Evolutionary conservation across 2,888 invertebrate species (phyloP).

Genomic region (Callinectes sapidus): DNA sequence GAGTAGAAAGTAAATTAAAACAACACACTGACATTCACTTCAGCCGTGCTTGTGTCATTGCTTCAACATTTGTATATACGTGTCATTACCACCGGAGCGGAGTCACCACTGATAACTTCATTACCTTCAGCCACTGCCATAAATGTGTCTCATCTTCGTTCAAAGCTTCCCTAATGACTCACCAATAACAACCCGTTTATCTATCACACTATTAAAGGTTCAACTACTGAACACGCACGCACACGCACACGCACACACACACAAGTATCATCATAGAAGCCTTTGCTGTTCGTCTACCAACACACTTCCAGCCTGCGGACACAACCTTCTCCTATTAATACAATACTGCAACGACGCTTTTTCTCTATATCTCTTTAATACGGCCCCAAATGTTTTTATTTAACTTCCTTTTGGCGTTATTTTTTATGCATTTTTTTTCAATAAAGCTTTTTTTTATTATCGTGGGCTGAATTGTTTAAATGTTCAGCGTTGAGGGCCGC

Average conservation of each 20-base stretch:
- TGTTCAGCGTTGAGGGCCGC: not conserved
- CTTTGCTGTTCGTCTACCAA: not conserved
- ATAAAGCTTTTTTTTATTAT: slow-evolving; percentile 14
- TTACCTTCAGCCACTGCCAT: too few species aligned
- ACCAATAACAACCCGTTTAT: too few species aligned
- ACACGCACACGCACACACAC: too few species aligned
- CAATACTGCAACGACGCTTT: not conserved
- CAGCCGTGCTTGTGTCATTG: not conserved
- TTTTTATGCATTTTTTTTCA: slow-evolving; percentile 5
- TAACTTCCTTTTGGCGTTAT: slow-evolving; percentile 9
- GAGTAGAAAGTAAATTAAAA: not conserved
- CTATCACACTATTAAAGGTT: too few species aligned
- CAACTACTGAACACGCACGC: too few species aligned
- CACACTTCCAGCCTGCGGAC: not conserved
- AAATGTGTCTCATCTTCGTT: too few species aligned
- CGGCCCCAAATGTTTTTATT: not conserved
- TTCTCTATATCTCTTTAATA: slow-evolving; percentile 9
- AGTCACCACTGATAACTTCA: too few species aligned
- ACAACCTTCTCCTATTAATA: not conserved
- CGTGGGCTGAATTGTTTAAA: not conserved
- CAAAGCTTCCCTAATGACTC: too few species aligned
- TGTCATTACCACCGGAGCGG: not conserved
- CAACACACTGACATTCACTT: not conserved
- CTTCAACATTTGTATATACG: not conserved
- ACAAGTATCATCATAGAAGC: not conserved